Percentiles rank a stretch among this genome's conserved stretches.
These are phyloP conservation scores for Urophycis tenuis DNA, from an alignment of 2,797 vertebrate genomes.

Conservation along the genomic window DNA sequence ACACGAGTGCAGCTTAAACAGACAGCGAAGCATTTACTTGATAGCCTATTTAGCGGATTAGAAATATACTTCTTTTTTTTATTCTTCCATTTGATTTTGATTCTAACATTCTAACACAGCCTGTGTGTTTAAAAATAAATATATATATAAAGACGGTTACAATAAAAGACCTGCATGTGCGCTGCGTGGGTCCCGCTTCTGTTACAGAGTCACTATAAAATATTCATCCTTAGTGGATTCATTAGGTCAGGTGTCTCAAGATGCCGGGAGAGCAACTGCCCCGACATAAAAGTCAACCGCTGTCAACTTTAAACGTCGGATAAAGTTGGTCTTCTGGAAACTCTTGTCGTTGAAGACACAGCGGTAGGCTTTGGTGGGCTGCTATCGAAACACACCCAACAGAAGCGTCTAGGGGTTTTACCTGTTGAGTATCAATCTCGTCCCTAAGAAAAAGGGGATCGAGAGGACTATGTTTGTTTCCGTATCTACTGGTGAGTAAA, in stretches of 20 bases:
- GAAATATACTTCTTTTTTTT: background rate
- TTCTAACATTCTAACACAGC: background rate
- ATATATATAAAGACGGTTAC: background rate
- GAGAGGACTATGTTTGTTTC: background rate
- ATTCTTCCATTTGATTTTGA: no score
- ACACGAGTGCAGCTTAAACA: background rate
- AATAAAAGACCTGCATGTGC: slow-evolving; percentile 35
- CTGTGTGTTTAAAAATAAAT: background rate
- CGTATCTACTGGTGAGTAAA: background rate
- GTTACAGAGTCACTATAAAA: slow-evolving; percentile 77
- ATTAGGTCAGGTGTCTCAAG: slow-evolving; percentile 40
- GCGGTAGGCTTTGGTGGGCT: background rate
- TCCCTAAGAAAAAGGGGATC: background rate
- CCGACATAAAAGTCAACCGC: slow-evolving; percentile 20
- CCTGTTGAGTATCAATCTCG: background rate
- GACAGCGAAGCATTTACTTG: background rate
- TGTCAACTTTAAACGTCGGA: background rate
- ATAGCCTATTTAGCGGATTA: background rate
- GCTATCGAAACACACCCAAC: background rate
- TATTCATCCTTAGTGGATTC: slow-evolving; percentile 79
- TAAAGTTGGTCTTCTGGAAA: background rate
- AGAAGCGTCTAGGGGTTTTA: background rate
- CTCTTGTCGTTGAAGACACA: background rate
- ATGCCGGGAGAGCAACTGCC: slow-evolving; percentile 22
- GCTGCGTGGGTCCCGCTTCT: slow-evolving; percentile 32